Conservation (phyloP, 2,888 invertebrate genomes). For the Prostheceraeus crozeri region DNA sequence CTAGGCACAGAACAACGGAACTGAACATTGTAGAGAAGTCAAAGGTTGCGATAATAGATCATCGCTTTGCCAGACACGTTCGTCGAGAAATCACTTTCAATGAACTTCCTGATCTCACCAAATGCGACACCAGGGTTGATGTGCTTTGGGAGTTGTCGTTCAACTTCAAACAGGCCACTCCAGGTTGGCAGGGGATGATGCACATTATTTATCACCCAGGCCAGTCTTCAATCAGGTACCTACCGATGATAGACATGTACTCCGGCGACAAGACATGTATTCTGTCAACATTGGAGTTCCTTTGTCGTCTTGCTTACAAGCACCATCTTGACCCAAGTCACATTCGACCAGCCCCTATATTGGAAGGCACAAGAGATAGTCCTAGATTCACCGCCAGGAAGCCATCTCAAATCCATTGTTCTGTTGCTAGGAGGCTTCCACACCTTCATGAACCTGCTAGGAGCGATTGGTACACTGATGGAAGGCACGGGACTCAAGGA, state of each 20-base stretch:
- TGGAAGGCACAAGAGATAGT: slow-evolving; percentile 27
- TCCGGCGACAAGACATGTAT: slow-evolving; percentile 26
- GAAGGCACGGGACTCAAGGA: slow-evolving; percentile 27
- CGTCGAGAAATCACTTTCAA: slow-evolving; percentile 19
- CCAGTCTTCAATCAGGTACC: slow-evolving; percentile 26
- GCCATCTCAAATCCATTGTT: slow-evolving; percentile 30
- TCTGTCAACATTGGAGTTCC: slow-evolving; percentile 24
- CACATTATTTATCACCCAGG: slow-evolving; percentile 34
- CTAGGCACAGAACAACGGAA: no score
- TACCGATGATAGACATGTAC: no score
- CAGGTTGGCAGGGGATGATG: slow-evolving; percentile 36
- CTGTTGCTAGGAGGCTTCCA: slow-evolving; percentile 33
- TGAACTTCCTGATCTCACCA: slow-evolving; percentile 1
- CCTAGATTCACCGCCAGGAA: slow-evolving; percentile 27
- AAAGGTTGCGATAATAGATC: slow-evolving; percentile 11
- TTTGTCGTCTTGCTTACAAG: slow-evolving; percentile 28
- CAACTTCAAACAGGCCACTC: slow-evolving; percentile 7
- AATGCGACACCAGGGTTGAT: not conserved
- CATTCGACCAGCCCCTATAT: slow-evolving; percentile 32
- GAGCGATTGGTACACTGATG: slow-evolving; percentile 33
- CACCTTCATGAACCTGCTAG: slow-evolving; percentile 35
- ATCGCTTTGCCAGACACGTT: slow-evolving; percentile 13
- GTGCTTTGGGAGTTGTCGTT: slow-evolving; percentile 13
- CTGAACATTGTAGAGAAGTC: no score
- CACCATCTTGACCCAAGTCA: slow-evolving; percentile 31